These are phyloP conservation scores for Pangasius macronema DNA, from an alignment of 2,797 vertebrate species.

Conservation along the genomic window DNA sequence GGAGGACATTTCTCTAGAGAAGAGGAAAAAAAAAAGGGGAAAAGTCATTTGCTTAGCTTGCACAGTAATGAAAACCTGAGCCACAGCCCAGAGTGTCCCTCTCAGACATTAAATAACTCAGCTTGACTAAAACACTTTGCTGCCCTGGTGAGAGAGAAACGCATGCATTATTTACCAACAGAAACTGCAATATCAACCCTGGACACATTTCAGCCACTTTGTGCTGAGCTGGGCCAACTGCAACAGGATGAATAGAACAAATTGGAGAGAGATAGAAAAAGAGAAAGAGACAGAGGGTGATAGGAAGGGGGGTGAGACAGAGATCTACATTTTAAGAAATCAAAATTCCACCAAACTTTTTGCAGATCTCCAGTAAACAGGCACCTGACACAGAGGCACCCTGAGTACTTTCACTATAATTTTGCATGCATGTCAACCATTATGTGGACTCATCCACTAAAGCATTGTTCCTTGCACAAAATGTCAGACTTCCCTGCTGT, in stretches of 20 bases:
- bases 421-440: slow-evolving; percentile 1
- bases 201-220: slow-evolving; percentile 39
- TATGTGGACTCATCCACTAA: not conserved
- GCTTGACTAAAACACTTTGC: slow-evolving; percentile 49
- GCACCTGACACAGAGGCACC: not conserved
- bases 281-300: not conserved
- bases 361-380: not conserved
- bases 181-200: slow-evolving; percentile 54
- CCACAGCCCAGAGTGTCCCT: slow-evolving; percentile 50
- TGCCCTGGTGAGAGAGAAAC: slow-evolving; percentile 31
- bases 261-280: not conserved
- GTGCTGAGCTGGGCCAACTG: slow-evolving; percentile 30
- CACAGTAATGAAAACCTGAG: slow-evolving; percentile 49
- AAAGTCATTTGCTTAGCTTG: slow-evolving; percentile 14
- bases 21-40: not conserved
- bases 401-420: not conserved
- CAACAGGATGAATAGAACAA: not conserved
- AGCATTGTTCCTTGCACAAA: slow-evolving; percentile 19
- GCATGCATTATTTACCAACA: slow-evolving; percentile 61
- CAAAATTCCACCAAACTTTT: no score
- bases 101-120: slow-evolving; percentile 58
- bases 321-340: not conserved
- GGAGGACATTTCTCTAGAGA: not conserved
- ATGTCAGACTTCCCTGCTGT: slow-evolving; percentile 11
- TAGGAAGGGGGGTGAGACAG: not conserved